These are phyloP conservation scores for Lutraria rhynchaena DNA, from an alignment of 1,140 invertebrate species.

Conservation along the genomic window DNA sequence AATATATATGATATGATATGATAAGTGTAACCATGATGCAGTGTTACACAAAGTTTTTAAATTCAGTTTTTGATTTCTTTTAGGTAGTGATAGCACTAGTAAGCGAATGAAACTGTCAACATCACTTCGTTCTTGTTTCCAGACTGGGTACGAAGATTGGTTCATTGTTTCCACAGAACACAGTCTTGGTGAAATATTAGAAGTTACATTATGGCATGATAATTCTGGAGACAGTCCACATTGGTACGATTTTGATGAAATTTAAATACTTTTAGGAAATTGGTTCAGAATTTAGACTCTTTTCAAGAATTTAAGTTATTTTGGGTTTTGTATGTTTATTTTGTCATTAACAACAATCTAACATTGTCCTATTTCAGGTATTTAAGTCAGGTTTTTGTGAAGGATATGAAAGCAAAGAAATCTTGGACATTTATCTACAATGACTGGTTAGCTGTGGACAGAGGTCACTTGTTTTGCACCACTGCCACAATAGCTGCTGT, in stretches of 20 bases:
- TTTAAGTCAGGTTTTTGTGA: slow-evolving; percentile 68
- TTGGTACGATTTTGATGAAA: slow-evolving; percentile 70
- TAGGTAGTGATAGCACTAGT: slow-evolving; percentile 42
- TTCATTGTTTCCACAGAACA: slow-evolving; percentile 67
- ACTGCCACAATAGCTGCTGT: slow-evolving; percentile 50
- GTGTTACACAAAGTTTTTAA: too few relatives aligned
- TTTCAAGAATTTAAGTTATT: too few relatives aligned
- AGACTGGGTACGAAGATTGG: slow-evolving; percentile 70
- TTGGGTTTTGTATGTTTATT: too few relatives aligned
- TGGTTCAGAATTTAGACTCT: too few relatives aligned
- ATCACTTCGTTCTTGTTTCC: slow-evolving; percentile 55
- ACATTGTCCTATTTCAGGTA: slow-evolving; percentile 64
- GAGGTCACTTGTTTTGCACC: slow-evolving; percentile 48
- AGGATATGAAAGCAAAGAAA: slow-evolving; percentile 65
- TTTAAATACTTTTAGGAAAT: too few relatives aligned
- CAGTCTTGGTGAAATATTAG: slow-evolving; percentile 64
- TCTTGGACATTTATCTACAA: slow-evolving; percentile 71
- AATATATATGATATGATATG: too few relatives aligned
- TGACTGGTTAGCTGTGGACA: slow-evolving; percentile 70
- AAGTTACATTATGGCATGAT: slow-evolving; percentile 73
- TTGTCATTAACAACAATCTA: too few relatives aligned
- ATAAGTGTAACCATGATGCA: too few relatives aligned
- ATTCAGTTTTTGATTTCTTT: neutral
- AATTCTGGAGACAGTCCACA: slow-evolving; percentile 69
- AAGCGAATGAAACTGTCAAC: slow-evolving; percentile 56